These are phyloP conservation scores for Camelus bactrianus DNA, from an alignment of 2,113 vertebrate species.

Conservation along the genomic window DNA sequence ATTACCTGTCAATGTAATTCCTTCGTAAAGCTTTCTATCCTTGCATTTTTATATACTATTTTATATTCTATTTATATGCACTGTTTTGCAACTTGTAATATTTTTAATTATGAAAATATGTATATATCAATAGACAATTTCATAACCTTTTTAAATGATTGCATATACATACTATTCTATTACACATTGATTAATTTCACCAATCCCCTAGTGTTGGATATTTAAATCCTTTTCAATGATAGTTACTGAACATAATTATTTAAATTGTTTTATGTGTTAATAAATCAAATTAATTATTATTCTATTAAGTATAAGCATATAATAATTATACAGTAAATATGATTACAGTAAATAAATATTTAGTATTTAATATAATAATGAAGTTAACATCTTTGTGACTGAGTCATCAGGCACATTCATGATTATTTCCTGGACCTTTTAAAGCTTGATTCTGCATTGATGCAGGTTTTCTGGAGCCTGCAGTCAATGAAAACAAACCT, in stretches of 20 bases:
- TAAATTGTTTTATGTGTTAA: constrained; percentile 15
- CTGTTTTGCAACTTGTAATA: background rate
- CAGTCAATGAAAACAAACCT: background rate
- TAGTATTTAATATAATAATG: constrained; percentile 14
- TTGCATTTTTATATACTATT: background rate
- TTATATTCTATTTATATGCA: background rate
- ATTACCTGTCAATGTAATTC: background rate
- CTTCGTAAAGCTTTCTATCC: background rate
- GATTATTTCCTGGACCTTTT: background rate
- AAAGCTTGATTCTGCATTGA: background rate
- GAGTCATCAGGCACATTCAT: background rate
- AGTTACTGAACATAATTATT: background rate
- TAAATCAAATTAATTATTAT: background rate
- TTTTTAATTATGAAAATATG: background rate
- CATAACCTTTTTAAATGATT: background rate
- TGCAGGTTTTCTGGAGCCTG: background rate
- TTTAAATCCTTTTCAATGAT: background rate
- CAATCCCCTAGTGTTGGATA: background rate
- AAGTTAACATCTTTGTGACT: background rate
- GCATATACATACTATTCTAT: background rate
- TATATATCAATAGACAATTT: background rate
- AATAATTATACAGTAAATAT: background rate
- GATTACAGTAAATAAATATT: background rate
- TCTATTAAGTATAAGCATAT: background rate
- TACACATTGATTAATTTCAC: background rate